phyloP scores from a whole-genome alignment of 2,113 vertebrate species.

The Oplegnathus fasciatus region DNA sequence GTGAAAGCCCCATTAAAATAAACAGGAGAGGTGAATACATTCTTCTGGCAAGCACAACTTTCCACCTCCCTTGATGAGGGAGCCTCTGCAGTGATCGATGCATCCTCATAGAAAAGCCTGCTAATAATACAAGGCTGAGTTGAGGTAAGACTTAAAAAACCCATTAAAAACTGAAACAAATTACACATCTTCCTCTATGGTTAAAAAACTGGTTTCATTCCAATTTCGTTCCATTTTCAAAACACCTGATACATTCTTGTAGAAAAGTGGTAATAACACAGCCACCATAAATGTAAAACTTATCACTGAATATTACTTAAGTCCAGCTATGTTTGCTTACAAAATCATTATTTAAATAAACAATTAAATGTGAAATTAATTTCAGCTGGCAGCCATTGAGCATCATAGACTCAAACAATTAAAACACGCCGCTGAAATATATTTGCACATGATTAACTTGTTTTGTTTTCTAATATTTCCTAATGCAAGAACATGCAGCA shows the following conservation, averaged over 20 bases:
- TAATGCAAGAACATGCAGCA: background rate
- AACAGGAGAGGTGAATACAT: constrained; percentile 4
- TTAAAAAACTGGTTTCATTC: background rate
- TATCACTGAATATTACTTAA: background rate
- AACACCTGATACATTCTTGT: background rate
- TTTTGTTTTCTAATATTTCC: background rate
- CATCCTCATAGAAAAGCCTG: constrained; percentile 15
- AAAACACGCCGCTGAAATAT: background rate
- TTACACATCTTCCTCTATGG: background rate
- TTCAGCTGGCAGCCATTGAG: background rate
- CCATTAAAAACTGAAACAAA: constrained; percentile 6
- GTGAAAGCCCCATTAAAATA: constrained; percentile 26
- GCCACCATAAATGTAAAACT: background rate
- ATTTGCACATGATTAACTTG: background rate
- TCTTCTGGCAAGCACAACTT: background rate
- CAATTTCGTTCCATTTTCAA: background rate
- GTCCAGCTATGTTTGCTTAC: constrained; percentile 6
- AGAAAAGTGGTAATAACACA: background rate
- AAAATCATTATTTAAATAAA: constrained; percentile 13
- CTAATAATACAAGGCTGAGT: constrained; percentile 24
- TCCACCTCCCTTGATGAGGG: constrained; percentile 25
- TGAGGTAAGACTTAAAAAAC: background rate
- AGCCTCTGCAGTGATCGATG: constrained; percentile 32
- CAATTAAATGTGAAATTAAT: background rate
- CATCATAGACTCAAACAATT: background rate